Evolutionary conservation across 1,140 invertebrate genomes (phyloP), one percentile per base, ranked within the genome.

Genomic region (Thaumatotibia leucotreta): DNA sequence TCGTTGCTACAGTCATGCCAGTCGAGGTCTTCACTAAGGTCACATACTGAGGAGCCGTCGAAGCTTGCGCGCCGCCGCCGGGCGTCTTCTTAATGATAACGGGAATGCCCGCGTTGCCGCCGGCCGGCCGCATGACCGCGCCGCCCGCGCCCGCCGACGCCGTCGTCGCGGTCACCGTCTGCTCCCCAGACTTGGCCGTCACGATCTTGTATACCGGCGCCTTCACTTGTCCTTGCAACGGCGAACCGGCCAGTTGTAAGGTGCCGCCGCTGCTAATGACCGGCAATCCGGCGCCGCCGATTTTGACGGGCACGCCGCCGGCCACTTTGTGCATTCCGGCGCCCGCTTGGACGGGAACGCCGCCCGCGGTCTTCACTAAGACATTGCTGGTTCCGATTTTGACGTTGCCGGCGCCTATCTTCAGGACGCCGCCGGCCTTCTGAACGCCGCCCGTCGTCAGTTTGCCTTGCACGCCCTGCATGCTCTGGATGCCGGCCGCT

Each of bases 11-110:
- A 17, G 95, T 94, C 95, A 98, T 96, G n/a, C 97, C 97, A 68
- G 97, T 96, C 14, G 95, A 95, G 0, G 97, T 98, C 89, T 98
- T 99, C 0, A 98, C 94, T 8, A 98, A 91, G 1, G 97, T 98
- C 2, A 98, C 96, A 67, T 98, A 97, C 80, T 98, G 97, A 1
- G 96, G 95, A 0, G 74, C 52, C 11, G 77, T 95, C 94, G 29
- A 93, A 80, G 75, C 58, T 52, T 83, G 86, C 5, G 80, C 75
- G 4, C 74, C 76, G 0, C 72, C 69, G 4, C 85, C 87, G 0
- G 84, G 92, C 2, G 93, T 92, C 76, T 96, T 96, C 76, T 96
- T 95, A 2, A 96, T 92, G 29, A 97, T 96, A 64, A 97, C 95
- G 66, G 97, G 96, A 77, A 97, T 97, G 39, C 94, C 91, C 76